Evolutionary conservation across 2,888 invertebrate species (phyloP), one percentile per base, ranked within the genome.

Genomic region (Andricus quercusramuli): DNA sequence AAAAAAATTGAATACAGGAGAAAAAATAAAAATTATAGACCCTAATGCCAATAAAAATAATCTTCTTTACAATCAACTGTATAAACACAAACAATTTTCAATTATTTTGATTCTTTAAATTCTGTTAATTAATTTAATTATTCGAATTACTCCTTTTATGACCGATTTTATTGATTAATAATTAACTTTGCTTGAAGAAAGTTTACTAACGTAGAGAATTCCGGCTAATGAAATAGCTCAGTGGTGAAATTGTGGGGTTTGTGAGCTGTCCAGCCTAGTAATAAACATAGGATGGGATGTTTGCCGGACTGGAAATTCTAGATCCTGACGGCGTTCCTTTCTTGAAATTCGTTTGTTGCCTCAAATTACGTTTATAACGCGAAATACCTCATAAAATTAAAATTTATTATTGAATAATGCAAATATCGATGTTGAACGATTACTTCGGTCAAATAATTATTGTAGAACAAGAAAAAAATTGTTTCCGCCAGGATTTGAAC

Each of bases 311-410:
- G 70, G 70, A 70, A 70, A 70, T 70, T 70, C 47, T 70, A 29
- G 47, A 70, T 11, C 70, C 29, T 8, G 25, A 70, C 20, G 29
- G 56, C 51, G 51, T 74, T 56, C 74, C 74, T 32, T 32, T 56
- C 56, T 74, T 56, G 32, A 74, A 56, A 56, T 74, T 56, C 74
- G 74, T 74, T 37, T 32, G 56, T 56, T 37, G 51, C 29, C 32
- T n/a, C 13, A 70, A 70, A 70, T 70, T 70, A 70, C 70, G 32
- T 70, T 70, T 70, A 70, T 56, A 70, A 32, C n/a, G n/a, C 70
- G 32, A 56, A 51, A 51, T 9, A 47, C 51, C 8, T 13, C 29
- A 6, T 15, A 20, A 4, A 25, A 37, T 37, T 8, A 9, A 9
- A 9, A 9, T 37, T 37, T 37, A 37, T 37, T 8, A 9, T 37